Conservation (phyloP, 1,140 invertebrate species). For the Aphaenogaster floridana region DNA sequence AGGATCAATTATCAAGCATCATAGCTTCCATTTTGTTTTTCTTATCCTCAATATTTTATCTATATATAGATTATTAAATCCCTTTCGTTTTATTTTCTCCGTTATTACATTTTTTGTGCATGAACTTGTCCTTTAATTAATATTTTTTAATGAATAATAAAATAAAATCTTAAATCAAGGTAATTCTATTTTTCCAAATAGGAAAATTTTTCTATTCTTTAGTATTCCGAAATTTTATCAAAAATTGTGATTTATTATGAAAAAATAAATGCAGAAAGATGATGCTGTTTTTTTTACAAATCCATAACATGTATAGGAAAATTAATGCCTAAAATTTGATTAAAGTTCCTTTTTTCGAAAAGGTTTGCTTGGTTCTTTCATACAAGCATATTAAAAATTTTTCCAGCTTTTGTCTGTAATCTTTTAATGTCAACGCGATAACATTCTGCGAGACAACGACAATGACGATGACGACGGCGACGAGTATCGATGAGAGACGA, state of each 20-base stretch:
- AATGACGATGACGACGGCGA: conserved; percentile 27
- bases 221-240: not conserved
- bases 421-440: not conserved
- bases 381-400: not conserved
- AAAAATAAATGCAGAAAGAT: not conserved
- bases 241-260: not conserved
- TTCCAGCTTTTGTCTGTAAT: not conserved
- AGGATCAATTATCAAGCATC: conserved; percentile 43
- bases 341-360: not conserved
- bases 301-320: not conserved
- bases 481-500: conserved; percentile 59
- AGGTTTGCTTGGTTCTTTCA: not conserved
- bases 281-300: not conserved
- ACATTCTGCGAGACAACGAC: conserved; percentile 15
- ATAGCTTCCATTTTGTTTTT: not conserved
- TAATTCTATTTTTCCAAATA: not conserved
- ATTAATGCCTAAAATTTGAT: not conserved
- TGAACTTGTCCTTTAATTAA: not conserved
- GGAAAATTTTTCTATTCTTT: not conserved
- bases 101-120: not conserved
- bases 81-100: not conserved
- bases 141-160: not conserved
- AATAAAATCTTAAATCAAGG: not conserved
- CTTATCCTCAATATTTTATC: not conserved
- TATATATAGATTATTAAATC: not conserved